Conservation (phyloP, 2,888 invertebrate species). For the Mantis religiosa region DNA sequence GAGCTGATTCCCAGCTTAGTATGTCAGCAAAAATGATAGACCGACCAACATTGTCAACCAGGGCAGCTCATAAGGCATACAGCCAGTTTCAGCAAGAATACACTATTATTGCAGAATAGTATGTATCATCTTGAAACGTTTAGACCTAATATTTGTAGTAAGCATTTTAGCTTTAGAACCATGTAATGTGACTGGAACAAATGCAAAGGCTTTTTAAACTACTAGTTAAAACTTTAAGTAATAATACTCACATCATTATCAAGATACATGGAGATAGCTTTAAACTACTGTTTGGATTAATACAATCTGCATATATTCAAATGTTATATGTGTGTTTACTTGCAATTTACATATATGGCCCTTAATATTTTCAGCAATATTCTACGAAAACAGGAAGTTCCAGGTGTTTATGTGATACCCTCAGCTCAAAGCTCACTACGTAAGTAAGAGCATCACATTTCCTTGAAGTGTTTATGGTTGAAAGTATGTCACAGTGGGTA, state of each 20-base stretch:
- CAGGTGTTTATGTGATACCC: conserved; percentile 90
- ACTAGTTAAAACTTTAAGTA: too few species aligned
- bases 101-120: conserved; percentile 89
- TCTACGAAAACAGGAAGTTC: conserved; percentile 77
- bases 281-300: too few species aligned
- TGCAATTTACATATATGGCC: too few species aligned
- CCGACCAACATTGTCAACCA: conserved; percentile 44
- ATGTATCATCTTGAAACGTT: conserved; percentile 45
- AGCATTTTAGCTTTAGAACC: too few species aligned
- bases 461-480: not conserved
- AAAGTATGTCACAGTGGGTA: not conserved
- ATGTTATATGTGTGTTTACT: too few species aligned
- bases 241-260: too few species aligned
- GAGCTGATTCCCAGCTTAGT: conserved; percentile 53
- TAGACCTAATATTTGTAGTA: too few species aligned
- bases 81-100: conserved; percentile 83
- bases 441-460: conserved; percentile 49
- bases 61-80: conserved; percentile 57
- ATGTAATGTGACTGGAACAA: too few species aligned
- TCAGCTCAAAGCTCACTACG: conserved; percentile 77
- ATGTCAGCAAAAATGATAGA: conserved; percentile 56
- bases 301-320: too few species aligned
- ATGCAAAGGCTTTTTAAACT: too few species aligned
- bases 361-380: conserved; percentile 63
- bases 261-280: too few species aligned